These are phyloP conservation scores for Tiphia femorata DNA, from an alignment of 2,888 invertebrate genomes.

Conservation along the genomic window DNA sequence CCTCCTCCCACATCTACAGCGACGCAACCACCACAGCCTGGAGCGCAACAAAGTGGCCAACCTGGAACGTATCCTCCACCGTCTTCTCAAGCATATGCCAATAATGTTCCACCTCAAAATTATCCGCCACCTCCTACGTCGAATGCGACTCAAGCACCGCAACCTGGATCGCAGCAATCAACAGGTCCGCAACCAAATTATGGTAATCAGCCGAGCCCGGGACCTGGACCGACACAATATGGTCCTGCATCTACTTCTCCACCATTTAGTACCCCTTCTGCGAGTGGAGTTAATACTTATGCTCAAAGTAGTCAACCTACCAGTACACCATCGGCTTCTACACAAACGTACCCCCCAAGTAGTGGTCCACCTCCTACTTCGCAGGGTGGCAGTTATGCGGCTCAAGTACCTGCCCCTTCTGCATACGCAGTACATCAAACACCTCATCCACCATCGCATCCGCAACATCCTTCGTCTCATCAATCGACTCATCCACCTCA, in stretches of 20 bases:
- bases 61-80: constrained; percentile 70
- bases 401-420: constrained; percentile 75
- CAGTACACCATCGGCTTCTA: constrained; percentile 69
- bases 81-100: constrained; percentile 70
- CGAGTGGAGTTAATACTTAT: constrained; percentile 62
- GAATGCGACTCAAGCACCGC: constrained; percentile 59
- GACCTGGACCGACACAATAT: constrained; percentile 60
- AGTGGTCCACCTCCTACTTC: constrained; percentile 65
- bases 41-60: constrained; percentile 74
- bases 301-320: constrained; percentile 66
- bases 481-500: constrained; percentile 56
- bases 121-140: constrained; percentile 71
- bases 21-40: constrained; percentile 59
- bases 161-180: constrained; percentile 71
- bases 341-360: constrained; percentile 76
- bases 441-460: constrained; percentile 69
- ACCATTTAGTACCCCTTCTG: constrained; percentile 62
- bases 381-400: constrained; percentile 63
- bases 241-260: constrained; percentile 66
- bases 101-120: constrained; percentile 62
- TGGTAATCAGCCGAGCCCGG: constrained; percentile 73
- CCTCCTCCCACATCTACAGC: constrained; percentile 70
- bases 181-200: constrained; percentile 70
- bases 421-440: constrained; percentile 73
- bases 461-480: constrained; percentile 63